These are phyloP conservation scores for Drosophila siamana DNA, from an alignment of 2,888 invertebrate genomes.

Conservation along the genomic window DNA sequence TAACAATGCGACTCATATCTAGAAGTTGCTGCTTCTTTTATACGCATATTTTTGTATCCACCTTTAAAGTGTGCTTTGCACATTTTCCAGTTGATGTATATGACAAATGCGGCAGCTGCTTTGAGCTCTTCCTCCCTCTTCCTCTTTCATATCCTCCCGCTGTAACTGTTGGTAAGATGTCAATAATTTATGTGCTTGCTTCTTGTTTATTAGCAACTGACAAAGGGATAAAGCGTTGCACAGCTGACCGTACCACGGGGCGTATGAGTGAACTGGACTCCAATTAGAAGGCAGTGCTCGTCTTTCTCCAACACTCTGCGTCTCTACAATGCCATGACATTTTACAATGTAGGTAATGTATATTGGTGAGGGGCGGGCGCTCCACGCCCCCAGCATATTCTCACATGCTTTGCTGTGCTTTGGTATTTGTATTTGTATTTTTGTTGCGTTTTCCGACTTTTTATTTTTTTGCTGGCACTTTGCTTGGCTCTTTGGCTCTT, in stretches of 20 bases:
- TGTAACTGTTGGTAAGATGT: constrained; percentile 55
- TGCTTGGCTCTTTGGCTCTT: too few relatives aligned
- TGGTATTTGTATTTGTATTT: constrained; percentile 7
- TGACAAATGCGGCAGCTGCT: constrained; percentile 45
- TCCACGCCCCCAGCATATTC: constrained; percentile 31
- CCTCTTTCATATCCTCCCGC: constrained; percentile 15
- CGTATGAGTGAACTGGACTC: constrained; percentile 56
- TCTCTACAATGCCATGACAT: constrained; percentile 43
- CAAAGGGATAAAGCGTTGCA: constrained; percentile 52
- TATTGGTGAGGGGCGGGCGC: constrained; percentile 1
- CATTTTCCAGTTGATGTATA: constrained; percentile 34
- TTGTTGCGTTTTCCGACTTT: constrained; percentile 16
- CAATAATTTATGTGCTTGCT: constrained; percentile 59
- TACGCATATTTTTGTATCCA: constrained; percentile 1
- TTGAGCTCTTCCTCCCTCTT: background rate
- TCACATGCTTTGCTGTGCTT: background rate
- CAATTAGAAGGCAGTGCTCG: constrained; percentile 53
- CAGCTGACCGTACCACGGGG: constrained; percentile 40
- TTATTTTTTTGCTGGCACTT: constrained; percentile 48
- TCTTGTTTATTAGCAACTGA: constrained; percentile 62
- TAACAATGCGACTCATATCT: background rate
- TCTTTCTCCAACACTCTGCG: background rate
- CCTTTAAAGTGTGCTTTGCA: constrained; percentile 14
- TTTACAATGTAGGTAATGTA: constrained; percentile 54
- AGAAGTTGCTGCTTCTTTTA: background rate